These are phyloP conservation scores for Chrysomallon squamiferum DNA, from an alignment of 1,140 invertebrate species.

Conservation along the genomic window DNA sequence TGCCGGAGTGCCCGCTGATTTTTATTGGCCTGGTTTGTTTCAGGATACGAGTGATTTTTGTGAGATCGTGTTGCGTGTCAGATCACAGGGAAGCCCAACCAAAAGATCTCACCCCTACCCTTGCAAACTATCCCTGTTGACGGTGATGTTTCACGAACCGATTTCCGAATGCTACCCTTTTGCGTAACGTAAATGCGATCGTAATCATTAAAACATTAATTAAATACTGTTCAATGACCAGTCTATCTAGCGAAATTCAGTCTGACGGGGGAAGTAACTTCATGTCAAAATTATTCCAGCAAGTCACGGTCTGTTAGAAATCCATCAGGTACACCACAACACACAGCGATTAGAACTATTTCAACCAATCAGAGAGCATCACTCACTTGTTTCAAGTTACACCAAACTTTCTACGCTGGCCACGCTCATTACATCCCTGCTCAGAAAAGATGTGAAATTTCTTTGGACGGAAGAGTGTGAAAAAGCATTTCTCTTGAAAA, in stretches of 20 bases:
- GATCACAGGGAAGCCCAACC: constrained; percentile 21
- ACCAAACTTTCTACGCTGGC: no score
- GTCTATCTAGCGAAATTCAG: constrained; percentile 17
- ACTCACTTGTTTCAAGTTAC: no score
- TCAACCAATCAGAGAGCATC: no score
- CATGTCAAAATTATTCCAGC: constrained; percentile 26
- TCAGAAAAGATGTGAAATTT: no score
- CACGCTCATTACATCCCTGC: no score
- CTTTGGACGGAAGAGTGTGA: no score
- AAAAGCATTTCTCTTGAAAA: no score
- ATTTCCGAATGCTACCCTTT: constrained; percentile 7
- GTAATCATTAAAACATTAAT: constrained; percentile 11
- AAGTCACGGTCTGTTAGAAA: constrained; percentile 16
- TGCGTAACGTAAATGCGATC: constrained; percentile 9
- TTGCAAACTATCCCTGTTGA: constrained; percentile 18
- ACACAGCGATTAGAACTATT: neutral
- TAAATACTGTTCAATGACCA: constrained; percentile 22
- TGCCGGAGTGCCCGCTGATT: constrained; percentile 6
- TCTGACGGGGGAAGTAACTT: constrained; percentile 22
- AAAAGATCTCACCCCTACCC: constrained; percentile 11
- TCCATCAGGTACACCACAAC: constrained; percentile 14
- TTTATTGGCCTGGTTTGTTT: constrained; percentile 25
- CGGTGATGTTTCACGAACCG: constrained; percentile 1
- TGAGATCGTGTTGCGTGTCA: constrained; percentile 21
- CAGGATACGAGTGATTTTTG: constrained; percentile 14